Base-by-base conservation (phyloP, 2,888 invertebrate genomes). In the Liodrosophila aerea region DNA sequence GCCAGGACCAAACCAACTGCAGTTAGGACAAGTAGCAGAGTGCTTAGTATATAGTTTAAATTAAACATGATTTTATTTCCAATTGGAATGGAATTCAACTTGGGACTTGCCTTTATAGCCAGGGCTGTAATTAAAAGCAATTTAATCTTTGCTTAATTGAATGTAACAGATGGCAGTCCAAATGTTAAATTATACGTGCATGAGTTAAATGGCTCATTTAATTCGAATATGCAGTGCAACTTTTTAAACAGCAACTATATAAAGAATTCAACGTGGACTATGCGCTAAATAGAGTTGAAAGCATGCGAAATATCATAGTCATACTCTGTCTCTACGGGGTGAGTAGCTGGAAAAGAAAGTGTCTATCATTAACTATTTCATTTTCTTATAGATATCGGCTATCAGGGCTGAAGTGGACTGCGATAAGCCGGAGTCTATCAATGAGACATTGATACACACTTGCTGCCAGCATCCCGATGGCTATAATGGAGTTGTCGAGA, bases 401-500 rank as follows among this genome's bases (percentile, higher is more conserved):
- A 29, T 27, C 1, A 68, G 63, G 7, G 41, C 41, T 2, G 59
- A 70, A 18, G 73, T 87, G 8, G 85, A 86, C 31, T 86, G 86
- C 34, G 68, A 81, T 1, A 73, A 73, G 9, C 47, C 76, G 8
- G 76, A 73, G 2, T 12, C 51, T 4, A 50, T 87, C 2, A 77
- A 84, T 3, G 86, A 87, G 50, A 73, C 77, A 15, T 78, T 76
- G n/a, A 77, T 86, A 2, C 84, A 85, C n/a, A 60, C 58, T 2
- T 86, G 86, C 52, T 86, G 86, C 69, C 71, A 73, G 29, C 86
- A 87, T 67, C 86, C 86, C 2, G 86, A 87, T 22, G 87, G 76
- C 0, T 75, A 87, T 43, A 87, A 80, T 4, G 77, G 81, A 5
- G 16, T 87, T 7, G 33, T 83, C 0, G 84, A 69, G 4, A 43